Percentiles rank a stretch among this genome's conserved stretches.
phyloP scores from a whole-genome alignment of 2,797 vertebrate genomes.

The Botia kubotai region DNA sequence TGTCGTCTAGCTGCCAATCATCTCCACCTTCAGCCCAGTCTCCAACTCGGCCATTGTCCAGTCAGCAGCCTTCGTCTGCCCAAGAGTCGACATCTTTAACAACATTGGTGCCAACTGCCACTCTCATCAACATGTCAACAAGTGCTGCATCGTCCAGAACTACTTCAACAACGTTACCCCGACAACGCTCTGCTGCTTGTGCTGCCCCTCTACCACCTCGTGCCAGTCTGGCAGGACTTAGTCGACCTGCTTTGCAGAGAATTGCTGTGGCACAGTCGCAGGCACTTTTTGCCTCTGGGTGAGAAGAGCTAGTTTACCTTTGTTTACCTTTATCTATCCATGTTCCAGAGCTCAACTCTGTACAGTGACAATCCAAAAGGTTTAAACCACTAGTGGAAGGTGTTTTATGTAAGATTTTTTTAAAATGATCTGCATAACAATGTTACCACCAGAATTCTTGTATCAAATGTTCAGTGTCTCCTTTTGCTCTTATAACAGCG shows the following conservation, averaged over 20 bases:
- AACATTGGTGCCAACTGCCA: constrained; percentile 74
- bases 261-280: constrained; percentile 93
- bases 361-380: too few relatives aligned
- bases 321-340: background rate
- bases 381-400: too few relatives aligned
- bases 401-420: too few relatives aligned
- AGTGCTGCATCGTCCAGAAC: constrained; percentile 70
- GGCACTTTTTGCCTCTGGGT: constrained; percentile 94
- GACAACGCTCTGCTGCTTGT: constrained; percentile 67
- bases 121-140: constrained; percentile 74
- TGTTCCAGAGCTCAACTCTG: too few relatives aligned
- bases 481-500: too few relatives aligned
- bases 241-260: constrained; percentile 86
- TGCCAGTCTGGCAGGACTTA: constrained; percentile 84
- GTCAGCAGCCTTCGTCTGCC: constrained; percentile 65
- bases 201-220: constrained; percentile 77
- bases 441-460: too few relatives aligned
- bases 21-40: constrained; percentile 75
- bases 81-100: constrained; percentile 61
- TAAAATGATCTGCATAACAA: too few relatives aligned
- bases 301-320: constrained; percentile 64
- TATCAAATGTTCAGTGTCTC: too few relatives aligned
- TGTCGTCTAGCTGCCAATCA: constrained; percentile 71
- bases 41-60: constrained; percentile 68
- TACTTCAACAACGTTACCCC: constrained; percentile 69